Conservation (phyloP, 2,888 invertebrate genomes). For the Rosalia funebris region DNA sequence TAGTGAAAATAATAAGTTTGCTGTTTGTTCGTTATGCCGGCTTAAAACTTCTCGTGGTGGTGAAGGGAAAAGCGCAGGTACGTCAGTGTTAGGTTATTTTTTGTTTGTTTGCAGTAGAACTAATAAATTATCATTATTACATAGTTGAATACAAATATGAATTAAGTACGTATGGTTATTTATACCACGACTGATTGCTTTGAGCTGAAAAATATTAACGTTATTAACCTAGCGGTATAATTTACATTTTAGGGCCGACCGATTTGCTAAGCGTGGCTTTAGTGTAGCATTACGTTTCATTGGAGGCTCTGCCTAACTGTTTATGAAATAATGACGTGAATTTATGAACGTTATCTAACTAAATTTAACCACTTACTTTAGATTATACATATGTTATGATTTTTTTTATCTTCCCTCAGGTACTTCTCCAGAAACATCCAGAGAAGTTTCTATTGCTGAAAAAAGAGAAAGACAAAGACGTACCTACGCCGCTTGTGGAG, state of each 20-base stretch:
- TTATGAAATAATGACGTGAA: constrained; percentile 4
- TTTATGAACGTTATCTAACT: constrained; percentile 6
- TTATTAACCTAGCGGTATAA: no score
- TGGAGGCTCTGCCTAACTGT: constrained; percentile 3
- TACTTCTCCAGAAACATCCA: constrained; percentile 13
- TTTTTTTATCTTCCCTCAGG: constrained; percentile 12
- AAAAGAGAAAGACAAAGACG: constrained; percentile 4
- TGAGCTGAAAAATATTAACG: no score
- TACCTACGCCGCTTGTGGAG: constrained; percentile 11
- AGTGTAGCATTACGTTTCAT: constrained; percentile 5
- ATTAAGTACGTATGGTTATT: no score
- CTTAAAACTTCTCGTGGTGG: no score
- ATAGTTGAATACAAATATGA: no score
- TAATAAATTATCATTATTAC: no score
- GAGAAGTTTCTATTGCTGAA: constrained; percentile 17
- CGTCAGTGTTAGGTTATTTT: no score
- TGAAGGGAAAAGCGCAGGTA: no score
- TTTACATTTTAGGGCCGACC: constrained; percentile 3
- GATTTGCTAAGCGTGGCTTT: neutral
- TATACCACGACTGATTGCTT: no score
- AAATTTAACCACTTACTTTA: constrained; percentile 5
- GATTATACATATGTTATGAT: constrained; percentile 13
- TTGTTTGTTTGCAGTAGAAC: no score
- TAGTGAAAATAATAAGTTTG: no score
- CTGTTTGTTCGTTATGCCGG: no score